Base-by-base conservation (phyloP, 1,140 invertebrate species). In the Vollenhovia emeryi region DNA sequence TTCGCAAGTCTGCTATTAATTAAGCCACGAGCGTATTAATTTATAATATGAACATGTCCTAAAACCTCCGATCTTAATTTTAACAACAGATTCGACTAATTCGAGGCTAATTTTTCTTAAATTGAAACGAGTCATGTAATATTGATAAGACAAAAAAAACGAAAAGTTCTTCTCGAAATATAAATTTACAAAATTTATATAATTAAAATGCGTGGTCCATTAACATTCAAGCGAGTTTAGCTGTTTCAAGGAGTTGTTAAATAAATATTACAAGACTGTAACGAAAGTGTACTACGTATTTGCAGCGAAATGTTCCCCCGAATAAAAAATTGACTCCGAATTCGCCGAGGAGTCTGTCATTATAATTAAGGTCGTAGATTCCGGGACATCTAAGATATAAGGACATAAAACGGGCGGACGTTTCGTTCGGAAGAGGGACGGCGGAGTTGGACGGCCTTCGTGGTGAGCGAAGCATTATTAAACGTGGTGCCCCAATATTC, bases 401-500 rank as follows among this genome's bases (percentile, higher is more conserved):
- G 13, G 8, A 40, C 21, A 13, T 40, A 75, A 33, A 68, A 80
- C 48, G 33, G 8, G 15, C 52, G 21, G 33, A 79, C 62, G 21
- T 82, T 55, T 45, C 11, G 45, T 48, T 62, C 21, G 24, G 74
- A 84, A 80, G 48, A 62, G 76, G 50, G 71, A 62, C 50, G 36
- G 83, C 83, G 83, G 89, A 89, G 64, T 90, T 90, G 88, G 73
- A 74, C 33, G 78, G 82, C 86, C 86, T 86, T 84, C 52, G 88
- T 86, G 88, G 84, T 87, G 79, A 92, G 92, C 76, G 87, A 94
- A 93, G 92, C 91, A 90, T 94, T 90, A 94, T 94, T 95, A 93
- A 94, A 94, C 91, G 92, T 94, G 93, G 92, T 94, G 90, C 93
- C 93, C 93, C 92, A 88, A 94, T 95, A 94, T 95, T 95, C 94